Evolutionary conservation across 2,888 invertebrate genomes (phyloP).

Genomic region (Spodoptera littoralis): DNA sequence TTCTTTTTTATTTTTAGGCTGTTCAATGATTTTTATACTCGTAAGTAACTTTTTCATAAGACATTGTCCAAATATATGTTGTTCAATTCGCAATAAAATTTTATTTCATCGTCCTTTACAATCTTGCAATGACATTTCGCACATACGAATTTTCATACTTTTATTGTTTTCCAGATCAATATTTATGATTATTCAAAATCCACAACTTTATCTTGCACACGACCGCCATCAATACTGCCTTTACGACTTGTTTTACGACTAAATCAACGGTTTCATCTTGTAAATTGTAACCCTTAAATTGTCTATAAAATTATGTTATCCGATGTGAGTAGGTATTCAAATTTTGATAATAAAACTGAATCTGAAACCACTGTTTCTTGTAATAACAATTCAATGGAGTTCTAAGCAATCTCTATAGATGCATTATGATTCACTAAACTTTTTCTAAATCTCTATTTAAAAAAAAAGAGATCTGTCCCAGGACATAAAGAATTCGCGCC

Average conservation of each 20-base stretch:
- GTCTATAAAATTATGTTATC: slow-evolving; percentile 80
- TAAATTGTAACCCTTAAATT: slow-evolving; percentile 80
- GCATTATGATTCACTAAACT: slow-evolving; percentile 1
- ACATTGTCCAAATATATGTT: no score
- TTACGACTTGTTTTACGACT: slow-evolving; percentile 80
- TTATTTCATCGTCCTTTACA: slow-evolving; percentile 12
- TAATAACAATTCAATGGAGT: slow-evolving; percentile 26
- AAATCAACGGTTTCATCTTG: slow-evolving; percentile 83
- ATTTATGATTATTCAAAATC: slow-evolving; percentile 71
- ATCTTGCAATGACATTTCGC: slow-evolving; percentile 21
- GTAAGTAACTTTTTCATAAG: slow-evolving; percentile 3
- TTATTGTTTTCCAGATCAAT: slow-evolving; percentile 32
- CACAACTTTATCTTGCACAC: slow-evolving; percentile 73
- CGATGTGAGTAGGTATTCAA: slow-evolving; percentile 67
- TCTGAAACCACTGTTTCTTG: slow-evolving; percentile 61
- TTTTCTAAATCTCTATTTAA: slow-evolving; percentile 9
- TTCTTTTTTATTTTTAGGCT: background rate
- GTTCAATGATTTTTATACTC: background rate
- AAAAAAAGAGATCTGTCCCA: slow-evolving; percentile 1
- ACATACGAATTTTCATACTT: slow-evolving; percentile 36
- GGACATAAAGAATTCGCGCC: slow-evolving; percentile 17
- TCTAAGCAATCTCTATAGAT: slow-evolving; percentile 8
- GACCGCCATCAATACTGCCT: slow-evolving; percentile 75
- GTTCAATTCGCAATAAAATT: slow-evolving; percentile 6
- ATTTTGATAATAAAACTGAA: slow-evolving; percentile 69